Conservation (phyloP, 2,797 vertebrate genomes). For the Anguilla pacifica region DNA sequence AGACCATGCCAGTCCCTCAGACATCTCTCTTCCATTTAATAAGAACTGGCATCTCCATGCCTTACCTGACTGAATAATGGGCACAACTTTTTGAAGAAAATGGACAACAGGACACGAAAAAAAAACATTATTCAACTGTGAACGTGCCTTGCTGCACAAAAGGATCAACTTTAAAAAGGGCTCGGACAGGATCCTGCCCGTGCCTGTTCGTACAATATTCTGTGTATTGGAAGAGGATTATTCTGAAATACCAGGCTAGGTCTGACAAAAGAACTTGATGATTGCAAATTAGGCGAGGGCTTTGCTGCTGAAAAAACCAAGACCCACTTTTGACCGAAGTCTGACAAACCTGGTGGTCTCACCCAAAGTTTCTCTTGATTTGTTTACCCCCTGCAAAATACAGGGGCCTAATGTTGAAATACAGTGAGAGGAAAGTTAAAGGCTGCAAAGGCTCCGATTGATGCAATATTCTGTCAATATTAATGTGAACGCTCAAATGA, state of each 20-base stretch:
- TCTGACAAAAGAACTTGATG: constrained; percentile 83
- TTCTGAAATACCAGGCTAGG: constrained; percentile 79
- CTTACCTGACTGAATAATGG: constrained; percentile 18
- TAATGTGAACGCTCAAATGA: not conserved
- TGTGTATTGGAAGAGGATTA: constrained; percentile 80
- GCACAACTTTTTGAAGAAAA: constrained; percentile 38
- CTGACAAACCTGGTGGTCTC: constrained; percentile 75
- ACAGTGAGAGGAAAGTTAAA: constrained; percentile 50
- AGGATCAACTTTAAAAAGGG: constrained; percentile 67
- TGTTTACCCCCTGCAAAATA: constrained; percentile 57
- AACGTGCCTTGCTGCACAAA: constrained; percentile 69
- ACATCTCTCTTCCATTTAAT: not conserved
- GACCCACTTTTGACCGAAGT: constrained; percentile 61
- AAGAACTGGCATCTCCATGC: not conserved
- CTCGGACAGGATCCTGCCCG: constrained; percentile 75
- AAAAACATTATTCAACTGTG: constrained; percentile 64
- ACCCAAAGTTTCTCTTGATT: constrained; percentile 58
- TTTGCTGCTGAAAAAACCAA: constrained; percentile 70
- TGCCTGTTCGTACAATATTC: constrained; percentile 80
- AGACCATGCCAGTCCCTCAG: not conserved
- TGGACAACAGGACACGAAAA: constrained; percentile 61
- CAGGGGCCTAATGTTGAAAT: constrained; percentile 44
- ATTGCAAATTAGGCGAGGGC: constrained; percentile 79
- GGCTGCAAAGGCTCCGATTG: not conserved
- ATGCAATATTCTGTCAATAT: not conserved